phyloP scores from a whole-genome alignment of 2,113 vertebrate species.

The Zapus hudsonius region DNA sequence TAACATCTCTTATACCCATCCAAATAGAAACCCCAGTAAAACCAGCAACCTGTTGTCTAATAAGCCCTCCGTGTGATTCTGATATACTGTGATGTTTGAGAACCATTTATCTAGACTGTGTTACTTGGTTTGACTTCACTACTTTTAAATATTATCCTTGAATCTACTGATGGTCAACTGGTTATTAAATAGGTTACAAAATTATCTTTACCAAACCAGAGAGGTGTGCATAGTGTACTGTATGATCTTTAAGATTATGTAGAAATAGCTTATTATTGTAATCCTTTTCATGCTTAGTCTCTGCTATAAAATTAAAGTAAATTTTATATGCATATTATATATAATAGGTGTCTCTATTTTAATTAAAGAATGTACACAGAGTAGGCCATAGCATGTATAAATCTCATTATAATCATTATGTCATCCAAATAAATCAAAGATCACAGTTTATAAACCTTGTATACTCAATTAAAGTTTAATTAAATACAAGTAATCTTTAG shows the following conservation, averaged over 20 bases:
- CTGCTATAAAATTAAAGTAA: too few relatives aligned
- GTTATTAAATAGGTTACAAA: background rate
- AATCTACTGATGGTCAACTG: background rate
- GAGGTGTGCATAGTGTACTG: background rate
- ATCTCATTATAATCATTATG: background rate
- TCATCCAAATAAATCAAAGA: background rate
- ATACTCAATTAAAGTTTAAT: background rate
- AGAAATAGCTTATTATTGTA: background rate
- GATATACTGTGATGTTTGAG: background rate
- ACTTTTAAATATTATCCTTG: background rate
- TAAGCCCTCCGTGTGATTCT: background rate
- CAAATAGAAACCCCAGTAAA: background rate
- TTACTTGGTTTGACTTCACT: background rate
- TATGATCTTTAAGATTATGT: background rate
- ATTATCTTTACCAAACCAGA: constrained; percentile 33
- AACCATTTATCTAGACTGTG: background rate
- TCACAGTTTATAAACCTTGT: background rate
- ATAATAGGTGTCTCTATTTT: background rate
- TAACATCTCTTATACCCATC: background rate
- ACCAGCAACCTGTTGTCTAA: background rate
- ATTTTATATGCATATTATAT: too few relatives aligned
- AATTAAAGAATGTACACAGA: background rate
- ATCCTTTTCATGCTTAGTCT: background rate
- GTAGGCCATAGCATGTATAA: background rate
- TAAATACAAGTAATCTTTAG: background rate